Evolutionary conservation across 2,888 invertebrate species (phyloP).

Genomic region (Cylindroiulus punctatus): DNA sequence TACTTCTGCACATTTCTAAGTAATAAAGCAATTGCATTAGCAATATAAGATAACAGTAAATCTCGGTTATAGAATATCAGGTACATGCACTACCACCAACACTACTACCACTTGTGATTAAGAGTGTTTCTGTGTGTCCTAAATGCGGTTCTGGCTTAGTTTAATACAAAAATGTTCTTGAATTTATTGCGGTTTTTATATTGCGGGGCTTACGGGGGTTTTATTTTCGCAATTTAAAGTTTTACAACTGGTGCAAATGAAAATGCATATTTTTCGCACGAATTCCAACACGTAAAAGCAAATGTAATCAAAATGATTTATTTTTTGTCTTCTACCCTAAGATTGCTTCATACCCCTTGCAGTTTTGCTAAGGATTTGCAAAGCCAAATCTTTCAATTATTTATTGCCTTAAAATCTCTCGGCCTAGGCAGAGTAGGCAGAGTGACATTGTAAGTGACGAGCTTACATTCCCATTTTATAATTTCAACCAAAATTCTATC

Average conservation of each 20-base stretch:
- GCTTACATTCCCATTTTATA: not conserved
- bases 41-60: no score
- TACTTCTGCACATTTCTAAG: no score
- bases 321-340: not conserved
- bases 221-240: not conserved
- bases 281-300: not conserved
- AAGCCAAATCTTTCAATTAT: not conserved
- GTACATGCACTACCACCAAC: no score
- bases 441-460: not conserved
- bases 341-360: not conserved
- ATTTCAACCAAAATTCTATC: no score
- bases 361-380: not conserved
- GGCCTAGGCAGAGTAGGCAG: not conserved
- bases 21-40: no score
- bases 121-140: no score
- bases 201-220: not conserved
- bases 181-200: not conserved
- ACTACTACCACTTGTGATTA: no score
- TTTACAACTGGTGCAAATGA: not conserved
- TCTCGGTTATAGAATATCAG: no score
- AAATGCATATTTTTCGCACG: not conserved
- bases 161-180: not conserved
- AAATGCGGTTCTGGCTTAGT: conserved; percentile 28
- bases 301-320: not conserved
- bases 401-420: not conserved